A percentile compares a stretch with the other conserved stretches of the same genome.
These are phyloP conservation scores for Hippocampus mohnikei DNA, from an alignment of 2,113 vertebrate genomes.

Conservation along the genomic window DNA sequence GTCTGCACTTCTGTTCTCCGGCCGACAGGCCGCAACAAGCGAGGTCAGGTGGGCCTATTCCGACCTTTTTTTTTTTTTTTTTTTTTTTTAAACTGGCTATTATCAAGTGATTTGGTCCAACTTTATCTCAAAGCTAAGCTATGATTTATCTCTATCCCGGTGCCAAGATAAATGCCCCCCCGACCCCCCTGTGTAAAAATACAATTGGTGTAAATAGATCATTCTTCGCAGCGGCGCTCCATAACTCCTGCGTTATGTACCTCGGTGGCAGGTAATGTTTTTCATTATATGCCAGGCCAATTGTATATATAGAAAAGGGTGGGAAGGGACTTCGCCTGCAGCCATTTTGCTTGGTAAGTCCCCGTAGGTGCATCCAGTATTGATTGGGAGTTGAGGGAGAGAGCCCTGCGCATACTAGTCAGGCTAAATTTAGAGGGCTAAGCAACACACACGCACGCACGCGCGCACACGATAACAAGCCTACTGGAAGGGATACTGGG, in stretches of 20 bases:
- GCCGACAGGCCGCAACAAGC: background rate
- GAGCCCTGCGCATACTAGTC: conserved; percentile 23
- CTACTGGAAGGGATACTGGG: conserved; percentile 28
- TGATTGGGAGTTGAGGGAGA: conserved; percentile 60
- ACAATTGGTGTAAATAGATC: conserved; percentile 71
- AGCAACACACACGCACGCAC: conserved; percentile 21
- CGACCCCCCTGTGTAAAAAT: conserved; percentile 37
- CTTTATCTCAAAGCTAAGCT: conserved; percentile 41
- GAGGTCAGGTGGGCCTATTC: conserved; percentile 9
- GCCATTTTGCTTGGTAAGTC: conserved; percentile 63
- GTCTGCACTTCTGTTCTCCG: background rate
- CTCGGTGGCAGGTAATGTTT: conserved; percentile 65
- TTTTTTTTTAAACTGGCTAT: conserved; percentile 23
- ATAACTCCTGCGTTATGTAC: conserved; percentile 62
- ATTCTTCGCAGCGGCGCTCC: conserved; percentile 48
- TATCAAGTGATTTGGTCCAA: conserved; percentile 48
- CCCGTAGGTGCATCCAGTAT: conserved; percentile 70
- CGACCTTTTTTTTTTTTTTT: conserved; percentile 27
- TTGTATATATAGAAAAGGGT: conserved; percentile 71
- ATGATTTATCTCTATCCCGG: conserved; percentile 51
- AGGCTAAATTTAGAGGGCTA: conserved; percentile 56
- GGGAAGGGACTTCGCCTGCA: conserved; percentile 60
- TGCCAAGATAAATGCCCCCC: conserved; percentile 45
- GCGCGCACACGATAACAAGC: conserved; percentile 40
- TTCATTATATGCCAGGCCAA: conserved; percentile 67